phyloP scores from a whole-genome alignment of 2,113 vertebrate species.

The Aegithalos caudatus region DNA sequence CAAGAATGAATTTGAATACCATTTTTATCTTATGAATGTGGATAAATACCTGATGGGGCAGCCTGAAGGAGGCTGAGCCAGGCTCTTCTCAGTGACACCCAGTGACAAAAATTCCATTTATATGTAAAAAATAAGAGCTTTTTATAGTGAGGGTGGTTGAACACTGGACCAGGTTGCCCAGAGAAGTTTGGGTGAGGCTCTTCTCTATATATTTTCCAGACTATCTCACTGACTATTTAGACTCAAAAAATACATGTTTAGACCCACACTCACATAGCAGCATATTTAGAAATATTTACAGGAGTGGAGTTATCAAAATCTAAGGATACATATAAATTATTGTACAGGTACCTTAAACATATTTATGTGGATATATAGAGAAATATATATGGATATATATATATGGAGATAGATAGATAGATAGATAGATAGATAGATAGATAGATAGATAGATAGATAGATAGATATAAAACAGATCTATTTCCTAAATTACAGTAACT shows the following conservation, averaged over 20 bases:
- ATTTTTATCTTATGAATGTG: neutral
- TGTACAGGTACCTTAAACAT: neutral
- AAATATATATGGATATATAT: neutral
- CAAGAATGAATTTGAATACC: neutral
- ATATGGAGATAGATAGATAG: neutral
- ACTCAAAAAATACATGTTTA: neutral
- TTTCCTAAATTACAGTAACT: neutral
- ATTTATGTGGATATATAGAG: neutral
- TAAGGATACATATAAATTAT: neutral
- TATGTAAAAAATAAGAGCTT: neutral
- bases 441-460: neutral
- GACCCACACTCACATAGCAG: neutral
- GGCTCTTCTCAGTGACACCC: neutral
- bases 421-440: neutral
- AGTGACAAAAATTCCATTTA: neutral
- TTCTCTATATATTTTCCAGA: neutral
- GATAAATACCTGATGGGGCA: neutral
- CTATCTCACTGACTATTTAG: neutral
- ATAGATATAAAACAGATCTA: neutral
- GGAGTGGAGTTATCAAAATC: neutral
- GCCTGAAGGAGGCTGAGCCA: neutral
- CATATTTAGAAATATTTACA: neutral
- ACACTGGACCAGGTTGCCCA: neutral
- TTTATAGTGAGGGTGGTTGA: neutral
- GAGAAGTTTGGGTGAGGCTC: accelerated